Percentiles rank a stretch among this genome's conserved stretches.
phyloP scores from a whole-genome alignment of 2,113 vertebrate genomes.

The Pelmatolapia mariae region DNA sequence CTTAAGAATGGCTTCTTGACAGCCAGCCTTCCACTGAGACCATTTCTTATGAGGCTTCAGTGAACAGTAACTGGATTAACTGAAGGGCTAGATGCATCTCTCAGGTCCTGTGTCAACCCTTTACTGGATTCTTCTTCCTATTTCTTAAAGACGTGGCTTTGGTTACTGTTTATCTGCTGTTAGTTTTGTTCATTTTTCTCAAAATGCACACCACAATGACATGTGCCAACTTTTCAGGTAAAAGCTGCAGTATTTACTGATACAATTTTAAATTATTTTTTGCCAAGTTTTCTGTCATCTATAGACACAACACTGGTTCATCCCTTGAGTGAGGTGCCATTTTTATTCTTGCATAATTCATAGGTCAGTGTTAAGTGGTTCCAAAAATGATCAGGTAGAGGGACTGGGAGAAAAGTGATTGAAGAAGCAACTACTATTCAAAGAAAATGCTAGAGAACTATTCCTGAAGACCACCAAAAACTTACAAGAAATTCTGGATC shows the following conservation, averaged over 20 bases:
- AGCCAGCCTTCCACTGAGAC: not conserved
- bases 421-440: not conserved
- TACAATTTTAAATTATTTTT: not conserved
- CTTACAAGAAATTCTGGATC: not conserved
- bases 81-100: not conserved
- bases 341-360: not conserved
- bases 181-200: not conserved
- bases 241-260: not conserved
- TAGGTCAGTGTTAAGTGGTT: not conserved
- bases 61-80: not conserved
- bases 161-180: not conserved
- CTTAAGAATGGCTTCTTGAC: not conserved
- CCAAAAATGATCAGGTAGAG: not conserved
- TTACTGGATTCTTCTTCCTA: not conserved
- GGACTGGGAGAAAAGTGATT: not conserved
- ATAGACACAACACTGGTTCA: not conserved
- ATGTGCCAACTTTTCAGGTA: not conserved
- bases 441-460: not conserved
- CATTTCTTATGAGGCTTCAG: not conserved
- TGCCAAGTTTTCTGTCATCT: fast-evolving
- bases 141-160: not conserved
- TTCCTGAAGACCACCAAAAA: not conserved
- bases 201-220: not conserved
- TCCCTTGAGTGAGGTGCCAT: not conserved
- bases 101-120: not conserved